Base-by-base conservation (phyloP, 2,797 vertebrate genomes). In the Phoeniculus purpureus region DNA sequence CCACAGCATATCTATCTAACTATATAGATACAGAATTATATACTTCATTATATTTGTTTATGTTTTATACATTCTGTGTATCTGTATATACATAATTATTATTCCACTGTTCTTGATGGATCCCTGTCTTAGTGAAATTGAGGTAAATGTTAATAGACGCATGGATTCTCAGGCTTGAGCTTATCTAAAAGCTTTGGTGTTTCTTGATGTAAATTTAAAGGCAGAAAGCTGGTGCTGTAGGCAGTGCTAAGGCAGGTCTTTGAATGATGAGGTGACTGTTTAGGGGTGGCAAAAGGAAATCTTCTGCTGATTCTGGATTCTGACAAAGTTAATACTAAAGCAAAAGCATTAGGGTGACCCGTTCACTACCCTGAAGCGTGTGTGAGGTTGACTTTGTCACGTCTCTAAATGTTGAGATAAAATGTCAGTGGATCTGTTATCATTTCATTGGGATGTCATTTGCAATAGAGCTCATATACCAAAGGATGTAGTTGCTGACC, bases 391-490 rank as follows among this genome's bases (percentile, higher is more conserved):
- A 78, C 61, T 87, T 87, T 18, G 31, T 82, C 87, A 80, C 19
- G 26, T 61, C 89, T 93, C 77, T 94, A 90, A 95, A 96, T 50
- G 23, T 87, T 94, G 92, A 94, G 60, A 81, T 52, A 91, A 96
- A 96, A 96, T 95, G 55, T 84, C 90, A 87, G 11, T 67, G 17
- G 61, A 90, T 48, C 86, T 96, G 71, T 91, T 93, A 61, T 13
- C 37, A 3, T 96, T 90, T 92, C 94, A 92, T 90, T 78, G 37
- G 32, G 51, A 89, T 91, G 86, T 91, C 62, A 71, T 94, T 95
- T 96, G 51, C 27, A 10, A 66, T 55, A 79, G 20, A 90, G 31
- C 50, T 91, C 71, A 82, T 90, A 75, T 2, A 19, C 67, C 29
- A 51, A 48, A 79, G 75, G 79, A 94, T 43, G 73, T 75, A 72